A percentile compares a stretch with the other conserved stretches of the same genome.
Evolutionary conservation across 2,888 invertebrate species (phyloP).

Genomic region (Parnassius apollo): DNA sequence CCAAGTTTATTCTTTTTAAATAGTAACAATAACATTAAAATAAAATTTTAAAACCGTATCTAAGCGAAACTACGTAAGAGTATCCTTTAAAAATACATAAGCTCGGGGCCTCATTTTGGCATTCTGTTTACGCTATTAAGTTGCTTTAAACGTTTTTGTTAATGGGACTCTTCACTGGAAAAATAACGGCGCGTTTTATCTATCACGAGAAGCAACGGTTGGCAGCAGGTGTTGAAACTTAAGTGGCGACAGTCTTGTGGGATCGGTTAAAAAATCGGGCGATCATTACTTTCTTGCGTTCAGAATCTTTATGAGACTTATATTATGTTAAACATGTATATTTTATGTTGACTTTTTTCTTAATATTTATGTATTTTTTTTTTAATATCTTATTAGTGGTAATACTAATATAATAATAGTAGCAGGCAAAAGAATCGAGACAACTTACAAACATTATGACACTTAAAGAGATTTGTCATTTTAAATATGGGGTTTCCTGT

Average conservation of each 20-base stretch:
- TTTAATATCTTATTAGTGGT: not conserved
- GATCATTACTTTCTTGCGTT: not conserved
- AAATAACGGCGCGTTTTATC: constrained; percentile 51
- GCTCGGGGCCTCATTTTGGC: constrained; percentile 37
- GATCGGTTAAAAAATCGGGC: not conserved
- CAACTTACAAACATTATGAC: too few relatives aligned
- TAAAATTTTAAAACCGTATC: constrained; percentile 15
- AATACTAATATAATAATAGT: too few relatives aligned
- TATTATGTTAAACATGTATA: too few relatives aligned
- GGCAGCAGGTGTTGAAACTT: constrained; percentile 44
- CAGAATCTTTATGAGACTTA: too few relatives aligned
- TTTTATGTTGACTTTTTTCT: too few relatives aligned
- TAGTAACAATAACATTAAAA: constrained; percentile 8
- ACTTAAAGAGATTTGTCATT: too few relatives aligned
- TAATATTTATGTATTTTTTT: too few relatives aligned
- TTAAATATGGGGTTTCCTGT: too few relatives aligned
- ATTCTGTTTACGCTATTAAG: constrained; percentile 48
- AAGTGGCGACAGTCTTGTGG: constrained; percentile 10
- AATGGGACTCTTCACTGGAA: constrained; percentile 60
- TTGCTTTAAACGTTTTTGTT: constrained; percentile 56
- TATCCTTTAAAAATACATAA: constrained; percentile 18
- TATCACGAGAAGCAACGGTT: constrained; percentile 44
- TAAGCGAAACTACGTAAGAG: constrained; percentile 11
- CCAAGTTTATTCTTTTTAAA: not conserved
- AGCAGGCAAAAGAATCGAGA: too few relatives aligned